Conservation (phyloP, 2,888 invertebrate genomes). For the Trachelus tabidus region DNA sequence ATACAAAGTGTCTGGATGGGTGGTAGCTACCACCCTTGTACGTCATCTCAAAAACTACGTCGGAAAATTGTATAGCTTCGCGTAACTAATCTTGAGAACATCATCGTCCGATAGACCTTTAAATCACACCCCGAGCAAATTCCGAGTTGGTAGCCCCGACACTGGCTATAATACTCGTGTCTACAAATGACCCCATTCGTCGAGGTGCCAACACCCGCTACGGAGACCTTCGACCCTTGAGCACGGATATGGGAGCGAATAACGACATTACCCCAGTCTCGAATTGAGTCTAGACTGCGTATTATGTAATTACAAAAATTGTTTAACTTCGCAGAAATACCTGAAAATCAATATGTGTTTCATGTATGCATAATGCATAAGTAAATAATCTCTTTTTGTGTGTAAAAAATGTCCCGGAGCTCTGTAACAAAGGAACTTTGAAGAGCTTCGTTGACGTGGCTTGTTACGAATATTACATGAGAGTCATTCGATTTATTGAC, state of each 20-base stretch:
- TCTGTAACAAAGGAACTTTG: neutral
- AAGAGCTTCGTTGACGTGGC: neutral
- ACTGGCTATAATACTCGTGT: constrained; percentile 51
- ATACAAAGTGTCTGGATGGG: neutral
- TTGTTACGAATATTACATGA: constrained; percentile 38
- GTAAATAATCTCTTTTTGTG: neutral
- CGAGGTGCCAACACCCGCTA: constrained; percentile 45
- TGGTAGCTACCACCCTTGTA: neutral
- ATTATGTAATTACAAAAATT: neutral
- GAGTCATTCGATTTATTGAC: constrained; percentile 41
- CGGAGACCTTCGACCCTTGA: neutral
- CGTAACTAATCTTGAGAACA: constrained; percentile 57
- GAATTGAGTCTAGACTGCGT: neutral
- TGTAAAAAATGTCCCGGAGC: neutral
- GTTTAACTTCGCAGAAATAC: neutral
- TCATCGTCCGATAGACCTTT: constrained; percentile 58
- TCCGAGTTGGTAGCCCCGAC: constrained; percentile 27
- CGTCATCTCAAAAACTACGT: neutral
- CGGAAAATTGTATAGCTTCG: constrained; percentile 46
- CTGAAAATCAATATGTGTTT: neutral
- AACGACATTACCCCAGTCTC: neutral
- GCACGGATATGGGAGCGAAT: neutral
- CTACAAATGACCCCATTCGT: constrained; percentile 56
- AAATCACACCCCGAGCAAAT: constrained; percentile 47
- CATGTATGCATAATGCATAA: neutral